Evolutionary conservation across 2,888 invertebrate genomes (phyloP), one percentile per base, ranked within the genome.

Genomic region (Sesia apiformis): DNA sequence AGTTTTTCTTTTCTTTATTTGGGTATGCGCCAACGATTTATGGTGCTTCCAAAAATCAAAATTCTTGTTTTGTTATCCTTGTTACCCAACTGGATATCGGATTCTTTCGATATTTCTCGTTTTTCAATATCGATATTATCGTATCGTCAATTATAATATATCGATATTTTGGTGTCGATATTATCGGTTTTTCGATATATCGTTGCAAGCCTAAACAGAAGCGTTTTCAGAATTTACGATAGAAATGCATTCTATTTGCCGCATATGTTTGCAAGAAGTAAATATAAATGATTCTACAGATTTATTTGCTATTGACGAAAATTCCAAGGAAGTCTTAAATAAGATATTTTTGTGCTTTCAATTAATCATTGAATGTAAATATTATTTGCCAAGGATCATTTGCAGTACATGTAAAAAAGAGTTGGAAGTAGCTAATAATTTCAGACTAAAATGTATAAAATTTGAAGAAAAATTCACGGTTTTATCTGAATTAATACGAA

Each of bases 271-370:
- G 55, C 56, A 62, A 53, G 60, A 59, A 39, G 49, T 51, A 46
- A 55, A 53, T 50, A 5, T 50, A 46, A 52, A 49, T 38, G 50
- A 72, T 52, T 56, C 58, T 54, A 62, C 59, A 39, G 57, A 73
- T 56, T 63, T 81, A 49, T 77, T 78, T 63, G 64, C 67, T 39
- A 60, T 68, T 40, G 57, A 58, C 39, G 56, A 62, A 43, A 64
- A 69, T 57, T 71, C 76, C 40, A 70, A 69, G 61, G 65, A 69
- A 38, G 67, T 84, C 55, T 56, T 76, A 49, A 63, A 74, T 8
- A 84, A 70, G 61, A 71, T 89, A 50, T 67, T 65, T 59, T 51
- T 62, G 52, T 87, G 85, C 69, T 85, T 86, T 63, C 76, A 78
- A 66, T 63, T 87, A 55, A 67, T 60, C 56, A 55, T 88, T 51